phyloP scores from a whole-genome alignment of 92 coral and sea anemone species.

The Hydrozoanthus gracilis region DNA sequence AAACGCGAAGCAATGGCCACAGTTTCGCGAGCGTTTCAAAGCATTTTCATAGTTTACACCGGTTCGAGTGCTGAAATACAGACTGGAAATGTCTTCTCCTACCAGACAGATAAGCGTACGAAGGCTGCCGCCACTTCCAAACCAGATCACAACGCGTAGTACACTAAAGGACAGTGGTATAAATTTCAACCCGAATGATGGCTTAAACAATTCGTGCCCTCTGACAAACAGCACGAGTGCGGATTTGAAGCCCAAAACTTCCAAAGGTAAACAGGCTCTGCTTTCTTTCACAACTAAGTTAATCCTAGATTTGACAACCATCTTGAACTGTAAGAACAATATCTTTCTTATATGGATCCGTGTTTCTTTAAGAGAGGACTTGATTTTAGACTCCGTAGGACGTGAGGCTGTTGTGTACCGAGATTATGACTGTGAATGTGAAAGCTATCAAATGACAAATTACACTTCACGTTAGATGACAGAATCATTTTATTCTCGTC shows the following conservation, averaged over 20 bases:
- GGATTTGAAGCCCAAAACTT: constrained; percentile 35
- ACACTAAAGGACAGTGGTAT: constrained; percentile 68
- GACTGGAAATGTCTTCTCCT: constrained; percentile 88
- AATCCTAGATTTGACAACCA: not conserved
- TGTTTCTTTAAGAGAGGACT: not conserved
- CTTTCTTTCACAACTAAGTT: not conserved
- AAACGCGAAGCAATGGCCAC: constrained; percentile 28
- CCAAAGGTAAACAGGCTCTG: constrained; percentile 27
- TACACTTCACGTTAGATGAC: not conserved
- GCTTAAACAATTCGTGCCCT: not conserved
- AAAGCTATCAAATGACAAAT: constrained; percentile 23
- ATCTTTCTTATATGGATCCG: not conserved
- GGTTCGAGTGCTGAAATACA: constrained; percentile 38
- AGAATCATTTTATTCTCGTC: not conserved
- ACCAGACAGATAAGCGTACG: constrained; percentile 95
- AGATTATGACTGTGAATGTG: not conserved
- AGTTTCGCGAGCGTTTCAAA: constrained; percentile 22
- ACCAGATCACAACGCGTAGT: constrained; percentile 70
- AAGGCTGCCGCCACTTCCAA: constrained; percentile 94
- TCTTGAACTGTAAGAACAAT: not conserved
- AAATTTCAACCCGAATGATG: constrained; percentile 28
- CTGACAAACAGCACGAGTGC: constrained; percentile 31
- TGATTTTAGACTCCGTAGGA: not conserved
- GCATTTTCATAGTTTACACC: not conserved
- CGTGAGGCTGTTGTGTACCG: constrained; percentile 2